A percentile compares a stretch with the other conserved stretches of the same genome.
These are phyloP conservation scores for Pilophorus perplexus DNA, from an alignment of 2,888 invertebrate genomes.

Conservation along the genomic window DNA sequence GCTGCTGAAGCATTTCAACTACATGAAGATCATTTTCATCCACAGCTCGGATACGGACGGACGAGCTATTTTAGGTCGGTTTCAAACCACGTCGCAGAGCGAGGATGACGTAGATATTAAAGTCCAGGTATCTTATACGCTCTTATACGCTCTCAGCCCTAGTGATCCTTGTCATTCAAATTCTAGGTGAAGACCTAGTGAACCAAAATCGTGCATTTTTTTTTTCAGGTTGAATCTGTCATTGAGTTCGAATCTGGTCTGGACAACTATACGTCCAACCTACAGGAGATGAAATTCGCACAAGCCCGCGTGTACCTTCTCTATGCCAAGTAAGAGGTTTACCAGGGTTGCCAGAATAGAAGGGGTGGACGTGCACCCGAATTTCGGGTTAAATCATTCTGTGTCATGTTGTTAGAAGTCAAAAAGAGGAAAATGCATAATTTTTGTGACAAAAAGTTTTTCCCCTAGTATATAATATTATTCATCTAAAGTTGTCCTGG, in stretches of 20 bases:
- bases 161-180: background rate
- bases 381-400: too few species aligned
- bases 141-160: background rate
- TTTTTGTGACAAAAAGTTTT: too few species aligned
- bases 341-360: too few species aligned
- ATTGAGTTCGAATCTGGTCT: constrained; percentile 90
- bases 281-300: constrained; percentile 76
- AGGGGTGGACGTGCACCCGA: too few species aligned
- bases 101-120: constrained; percentile 91
- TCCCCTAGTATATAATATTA: too few species aligned
- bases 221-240: constrained; percentile 77
- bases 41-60: constrained; percentile 97
- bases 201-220: constrained; percentile 41
- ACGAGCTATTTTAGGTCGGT: constrained; percentile 83
- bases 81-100: constrained; percentile 90
- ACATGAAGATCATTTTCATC: constrained; percentile 71
- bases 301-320: constrained; percentile 89
- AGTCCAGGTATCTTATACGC: constrained; percentile 59
- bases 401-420: too few species aligned
- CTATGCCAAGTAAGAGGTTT: constrained; percentile 80
- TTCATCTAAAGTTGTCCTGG: too few species aligned
- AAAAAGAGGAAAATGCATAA: too few species aligned
- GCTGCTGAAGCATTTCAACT: constrained; percentile 81
- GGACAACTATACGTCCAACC: constrained; percentile 75
- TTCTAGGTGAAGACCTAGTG: background rate